Conservation (phyloP, 2,797 vertebrate genomes). For the Cynopterus sphinx region DNA sequence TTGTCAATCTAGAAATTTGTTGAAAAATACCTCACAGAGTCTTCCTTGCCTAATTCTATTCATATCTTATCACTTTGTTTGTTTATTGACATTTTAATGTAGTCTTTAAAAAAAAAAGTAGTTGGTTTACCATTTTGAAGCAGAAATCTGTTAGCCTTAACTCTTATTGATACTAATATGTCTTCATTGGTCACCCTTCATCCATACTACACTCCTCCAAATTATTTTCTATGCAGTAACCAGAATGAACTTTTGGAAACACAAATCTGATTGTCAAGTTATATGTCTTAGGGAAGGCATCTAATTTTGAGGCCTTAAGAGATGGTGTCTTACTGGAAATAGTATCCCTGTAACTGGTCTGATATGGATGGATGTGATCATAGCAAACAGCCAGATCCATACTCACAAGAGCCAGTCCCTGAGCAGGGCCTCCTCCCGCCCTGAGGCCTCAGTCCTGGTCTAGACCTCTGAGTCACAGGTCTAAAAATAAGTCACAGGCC, state of each 20-base stretch:
- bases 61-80: neutral
- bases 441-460: neutral
- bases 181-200: neutral
- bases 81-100: neutral
- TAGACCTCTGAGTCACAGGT: constrained; percentile 48
- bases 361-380: neutral
- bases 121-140: neutral
- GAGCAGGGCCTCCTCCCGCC: neutral
- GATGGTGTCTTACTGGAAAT: neutral
- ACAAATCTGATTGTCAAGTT: neutral
- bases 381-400: neutral
- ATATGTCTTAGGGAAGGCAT: neutral
- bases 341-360: neutral
- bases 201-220: neutral
- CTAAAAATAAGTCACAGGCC: constrained; percentile 53
- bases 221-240: neutral
- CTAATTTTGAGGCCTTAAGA: neutral
- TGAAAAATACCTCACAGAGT: constrained; percentile 22
- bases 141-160: neutral
- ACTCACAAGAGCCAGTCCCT: neutral
- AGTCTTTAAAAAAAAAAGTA: neutral
- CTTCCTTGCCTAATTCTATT: neutral
- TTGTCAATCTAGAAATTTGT: neutral
- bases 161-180: neutral
- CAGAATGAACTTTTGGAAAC: neutral